Conservation (phyloP, 2,888 invertebrate genomes). For the Campoplex capitator region DNA sequence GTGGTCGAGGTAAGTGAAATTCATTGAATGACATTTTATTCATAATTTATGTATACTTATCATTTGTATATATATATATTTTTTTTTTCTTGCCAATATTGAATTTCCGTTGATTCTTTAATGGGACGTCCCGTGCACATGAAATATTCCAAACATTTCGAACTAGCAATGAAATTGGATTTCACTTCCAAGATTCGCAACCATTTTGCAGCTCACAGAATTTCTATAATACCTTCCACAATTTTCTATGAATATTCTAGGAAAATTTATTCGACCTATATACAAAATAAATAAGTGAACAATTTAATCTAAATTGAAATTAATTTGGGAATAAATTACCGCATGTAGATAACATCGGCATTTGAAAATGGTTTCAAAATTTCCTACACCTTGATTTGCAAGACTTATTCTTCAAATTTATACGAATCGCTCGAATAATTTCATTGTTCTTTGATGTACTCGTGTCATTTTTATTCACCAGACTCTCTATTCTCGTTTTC, state of each 20-base stretch:
- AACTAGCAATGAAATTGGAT: neutral
- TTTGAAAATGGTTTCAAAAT: neutral
- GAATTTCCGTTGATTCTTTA: neutral
- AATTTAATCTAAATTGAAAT: too few species aligned
- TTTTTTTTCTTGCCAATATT: neutral
- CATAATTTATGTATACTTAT: neutral
- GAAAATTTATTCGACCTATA: neutral
- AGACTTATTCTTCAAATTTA: neutral
- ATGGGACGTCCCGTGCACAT: neutral
- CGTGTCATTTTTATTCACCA: conserved; percentile 4
- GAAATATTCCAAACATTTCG: neutral
- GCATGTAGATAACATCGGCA: too few species aligned
- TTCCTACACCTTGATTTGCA: neutral
- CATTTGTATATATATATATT: neutral
- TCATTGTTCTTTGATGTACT: neutral
- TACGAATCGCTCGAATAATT: neutral
- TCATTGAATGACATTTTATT: neutral
- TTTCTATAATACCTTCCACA: neutral
- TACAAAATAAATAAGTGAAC: too few species aligned
- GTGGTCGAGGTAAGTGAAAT: conserved; percentile 92
- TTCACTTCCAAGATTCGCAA: too few species aligned
- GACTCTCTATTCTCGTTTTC: conserved; percentile 26
- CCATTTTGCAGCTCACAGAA: neutral
- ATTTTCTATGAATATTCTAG: conserved; percentile 11
- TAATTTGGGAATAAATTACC: too few species aligned